Conservation (phyloP, 2,113 vertebrate genomes). For the Circaetus cinerascens region DNA sequence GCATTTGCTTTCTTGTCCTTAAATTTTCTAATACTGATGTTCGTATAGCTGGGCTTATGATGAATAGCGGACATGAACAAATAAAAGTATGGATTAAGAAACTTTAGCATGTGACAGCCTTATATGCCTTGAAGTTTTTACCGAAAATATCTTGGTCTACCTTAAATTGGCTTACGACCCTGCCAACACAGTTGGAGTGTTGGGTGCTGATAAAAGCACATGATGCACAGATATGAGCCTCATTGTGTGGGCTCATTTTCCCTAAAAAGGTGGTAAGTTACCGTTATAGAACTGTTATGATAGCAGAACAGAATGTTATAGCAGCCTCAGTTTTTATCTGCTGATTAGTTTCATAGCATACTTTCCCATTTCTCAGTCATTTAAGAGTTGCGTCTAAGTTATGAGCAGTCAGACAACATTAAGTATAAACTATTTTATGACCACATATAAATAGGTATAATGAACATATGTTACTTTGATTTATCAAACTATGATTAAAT, state of each 20-base stretch:
- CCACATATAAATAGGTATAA: neutral
- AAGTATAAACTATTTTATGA: neutral
- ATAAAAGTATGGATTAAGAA: neutral
- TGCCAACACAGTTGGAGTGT: neutral
- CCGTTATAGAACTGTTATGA: neutral
- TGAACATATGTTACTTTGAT: neutral
- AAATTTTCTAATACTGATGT: neutral
- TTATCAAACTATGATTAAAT: conserved; percentile 8
- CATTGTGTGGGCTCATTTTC: neutral
- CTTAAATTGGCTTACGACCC: neutral
- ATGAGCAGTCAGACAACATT: neutral
- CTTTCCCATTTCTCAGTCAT: neutral
- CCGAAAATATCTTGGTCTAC: neutral
- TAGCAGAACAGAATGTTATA: neutral
- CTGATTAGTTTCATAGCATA: neutral
- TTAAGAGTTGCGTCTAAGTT: neutral
- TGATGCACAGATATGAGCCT: neutral
- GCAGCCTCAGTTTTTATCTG: neutral
- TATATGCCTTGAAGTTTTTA: neutral
- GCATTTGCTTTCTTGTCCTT: neutral
- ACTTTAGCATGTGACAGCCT: neutral
- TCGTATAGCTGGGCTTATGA: neutral
- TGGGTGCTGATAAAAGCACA: neutral
- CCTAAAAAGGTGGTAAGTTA: neutral
- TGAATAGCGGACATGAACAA: neutral